A percentile compares a stretch with the other conserved stretches of the same genome.
Conservation (phyloP, 2,888 invertebrate genomes). For the Lomographa bimaculata region DNA sequence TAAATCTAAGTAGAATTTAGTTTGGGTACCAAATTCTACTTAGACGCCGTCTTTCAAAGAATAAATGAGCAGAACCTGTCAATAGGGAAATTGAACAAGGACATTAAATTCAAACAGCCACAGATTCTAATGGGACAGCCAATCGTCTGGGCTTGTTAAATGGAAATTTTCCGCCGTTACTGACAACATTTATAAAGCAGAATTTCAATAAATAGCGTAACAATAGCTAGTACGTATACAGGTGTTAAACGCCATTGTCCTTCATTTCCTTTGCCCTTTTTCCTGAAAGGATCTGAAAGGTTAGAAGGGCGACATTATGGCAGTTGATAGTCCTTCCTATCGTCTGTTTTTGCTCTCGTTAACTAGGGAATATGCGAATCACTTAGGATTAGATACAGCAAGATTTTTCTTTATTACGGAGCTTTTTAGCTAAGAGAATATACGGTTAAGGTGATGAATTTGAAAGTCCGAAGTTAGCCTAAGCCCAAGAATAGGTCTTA, state of each 20-base stretch:
- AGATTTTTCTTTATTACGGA: too few relatives aligned
- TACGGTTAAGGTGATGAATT: too few relatives aligned
- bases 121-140: constrained; percentile 17
- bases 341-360: too few relatives aligned
- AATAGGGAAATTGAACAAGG: not conserved
- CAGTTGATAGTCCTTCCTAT: constrained; percentile 8
- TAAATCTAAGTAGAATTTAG: too few relatives aligned
- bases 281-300: constrained; percentile 13
- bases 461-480: too few relatives aligned
- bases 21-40: too few relatives aligned
- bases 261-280: constrained; percentile 18
- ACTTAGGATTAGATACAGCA: too few relatives aligned
- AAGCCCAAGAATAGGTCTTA: too few relatives aligned
- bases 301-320: constrained; percentile 20
- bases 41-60: too few relatives aligned
- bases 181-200: constrained; percentile 13
- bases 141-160: constrained; percentile 22
- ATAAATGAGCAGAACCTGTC: too few relatives aligned
- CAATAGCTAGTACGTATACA: not conserved
- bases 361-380: too few relatives aligned
- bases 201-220: constrained; percentile 10
- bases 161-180: constrained; percentile 20
- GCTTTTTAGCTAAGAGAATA: too few relatives aligned
- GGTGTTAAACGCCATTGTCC: constrained; percentile 5
- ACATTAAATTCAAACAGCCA: constrained; percentile 1